Evolutionary conservation across 2,888 invertebrate genomes (phyloP).

Genomic region (Hemaris fuciformis): DNA sequence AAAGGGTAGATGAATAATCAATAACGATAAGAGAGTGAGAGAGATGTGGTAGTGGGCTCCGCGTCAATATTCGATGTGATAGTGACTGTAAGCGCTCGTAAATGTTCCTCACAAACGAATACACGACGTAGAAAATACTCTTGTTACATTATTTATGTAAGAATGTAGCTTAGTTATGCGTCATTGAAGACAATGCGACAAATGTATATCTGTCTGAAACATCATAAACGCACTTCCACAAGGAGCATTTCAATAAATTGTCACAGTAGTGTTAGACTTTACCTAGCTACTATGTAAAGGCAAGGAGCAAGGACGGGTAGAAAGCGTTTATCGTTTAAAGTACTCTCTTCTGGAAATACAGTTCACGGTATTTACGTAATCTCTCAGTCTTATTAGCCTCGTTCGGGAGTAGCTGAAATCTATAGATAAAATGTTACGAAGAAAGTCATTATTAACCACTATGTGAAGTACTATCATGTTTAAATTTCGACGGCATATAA

Average conservation of each 20-base stretch:
- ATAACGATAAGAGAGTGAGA: background rate
- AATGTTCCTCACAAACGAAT: constrained; percentile 23
- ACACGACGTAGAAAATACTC: constrained; percentile 31
- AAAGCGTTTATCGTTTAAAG: constrained; percentile 72
- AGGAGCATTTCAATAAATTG: constrained; percentile 52
- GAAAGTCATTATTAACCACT: background rate
- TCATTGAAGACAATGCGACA: constrained; percentile 41
- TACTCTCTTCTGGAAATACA: constrained; percentile 72
- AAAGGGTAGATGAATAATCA: background rate
- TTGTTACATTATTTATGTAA: constrained; percentile 19
- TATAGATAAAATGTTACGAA: constrained; percentile 12
- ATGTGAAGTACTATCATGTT: background rate
- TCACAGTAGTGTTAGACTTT: constrained; percentile 61
- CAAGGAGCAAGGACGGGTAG: constrained; percentile 80
- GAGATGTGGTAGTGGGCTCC: background rate
- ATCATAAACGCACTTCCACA: constrained; percentile 62
- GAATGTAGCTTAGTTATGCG: constrained; percentile 36
- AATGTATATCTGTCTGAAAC: constrained; percentile 38
- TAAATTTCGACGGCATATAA: background rate
- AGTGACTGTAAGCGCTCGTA: constrained; percentile 10
- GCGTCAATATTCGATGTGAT: background rate
- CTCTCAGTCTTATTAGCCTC: constrained; percentile 78
- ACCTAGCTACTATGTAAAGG: constrained; percentile 78
- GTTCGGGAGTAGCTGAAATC: constrained; percentile 54
- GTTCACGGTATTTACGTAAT: constrained; percentile 75